Percentiles rank a stretch among this genome's conserved stretches.
Evolutionary conservation across 2,113 vertebrate species (phyloP).

Genomic region (Sylvietta virens): DNA sequence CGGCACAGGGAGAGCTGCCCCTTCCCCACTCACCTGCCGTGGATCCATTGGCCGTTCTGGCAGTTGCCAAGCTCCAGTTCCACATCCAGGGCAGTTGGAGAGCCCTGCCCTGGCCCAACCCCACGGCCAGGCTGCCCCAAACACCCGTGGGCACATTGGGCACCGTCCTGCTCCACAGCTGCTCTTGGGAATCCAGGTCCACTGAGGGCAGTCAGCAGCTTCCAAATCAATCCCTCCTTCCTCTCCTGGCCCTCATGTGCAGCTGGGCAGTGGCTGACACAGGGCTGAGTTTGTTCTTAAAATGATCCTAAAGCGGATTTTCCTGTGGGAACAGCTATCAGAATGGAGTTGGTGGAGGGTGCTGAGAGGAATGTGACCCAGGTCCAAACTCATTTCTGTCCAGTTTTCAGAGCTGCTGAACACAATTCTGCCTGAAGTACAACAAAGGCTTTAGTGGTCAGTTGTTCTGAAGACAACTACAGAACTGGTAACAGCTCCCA

Average conservation of each 20-base stretch:
- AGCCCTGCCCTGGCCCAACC: not conserved
- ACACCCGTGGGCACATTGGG: accelerated
- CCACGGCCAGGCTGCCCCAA: not conserved
- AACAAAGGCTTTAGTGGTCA: not conserved
- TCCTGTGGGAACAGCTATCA: not conserved
- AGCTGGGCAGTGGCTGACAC: not conserved
- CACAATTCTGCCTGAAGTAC: not conserved
- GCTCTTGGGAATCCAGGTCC: accelerated
- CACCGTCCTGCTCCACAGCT: not conserved
- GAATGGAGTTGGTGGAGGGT: not conserved
- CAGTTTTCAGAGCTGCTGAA: not conserved
- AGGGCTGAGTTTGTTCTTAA: not conserved
- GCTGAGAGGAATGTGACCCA: too few species aligned
- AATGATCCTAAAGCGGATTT: not conserved
- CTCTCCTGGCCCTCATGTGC: accelerated
- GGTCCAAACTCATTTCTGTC: not conserved
- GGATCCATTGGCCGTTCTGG: not conserved
- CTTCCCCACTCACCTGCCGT: not conserved
- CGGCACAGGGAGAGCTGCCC: not conserved
- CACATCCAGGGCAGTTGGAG: not conserved
- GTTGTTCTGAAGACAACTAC: not conserved
- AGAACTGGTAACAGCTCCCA: not conserved
- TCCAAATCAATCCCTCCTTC: not conserved
- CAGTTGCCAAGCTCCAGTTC: not conserved
- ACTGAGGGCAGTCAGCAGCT: not conserved